phyloP scores from a whole-genome alignment of 2,113 vertebrate genomes.

The Marcusenius ussheri region DNA sequence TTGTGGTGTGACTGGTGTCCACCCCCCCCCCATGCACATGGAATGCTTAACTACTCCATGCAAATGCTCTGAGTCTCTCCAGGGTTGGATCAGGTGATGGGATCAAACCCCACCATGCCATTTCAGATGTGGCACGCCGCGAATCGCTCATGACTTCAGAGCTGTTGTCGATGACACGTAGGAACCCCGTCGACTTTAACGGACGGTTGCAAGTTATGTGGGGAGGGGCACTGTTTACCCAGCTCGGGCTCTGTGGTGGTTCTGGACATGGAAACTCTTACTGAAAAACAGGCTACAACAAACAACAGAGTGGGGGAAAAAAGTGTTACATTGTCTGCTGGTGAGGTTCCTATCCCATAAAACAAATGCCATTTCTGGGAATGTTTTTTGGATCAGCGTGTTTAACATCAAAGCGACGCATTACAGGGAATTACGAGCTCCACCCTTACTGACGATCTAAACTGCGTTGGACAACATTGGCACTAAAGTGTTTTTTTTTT shows the following conservation, averaged over 20 bases:
- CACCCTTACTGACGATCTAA: neutral
- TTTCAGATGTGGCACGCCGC: neutral
- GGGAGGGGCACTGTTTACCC: neutral
- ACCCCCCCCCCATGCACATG: constrained; percentile 33
- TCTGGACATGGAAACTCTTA: neutral
- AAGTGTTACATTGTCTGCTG: neutral
- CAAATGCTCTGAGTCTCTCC: constrained; percentile 51
- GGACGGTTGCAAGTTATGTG: neutral
- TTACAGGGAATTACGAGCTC: neutral
- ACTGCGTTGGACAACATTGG: neutral
- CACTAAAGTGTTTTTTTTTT: neutral
- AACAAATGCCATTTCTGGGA: neutral
- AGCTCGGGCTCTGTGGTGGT: too few relatives aligned
- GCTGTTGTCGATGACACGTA: neutral
- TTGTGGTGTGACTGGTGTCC: constrained; percentile 35
- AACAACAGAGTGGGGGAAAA: neutral
- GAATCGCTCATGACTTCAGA: constrained; percentile 21
- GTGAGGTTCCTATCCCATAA: neutral
- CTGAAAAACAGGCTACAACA: neutral
- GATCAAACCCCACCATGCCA: constrained; percentile 33
- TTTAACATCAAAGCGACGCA: neutral
- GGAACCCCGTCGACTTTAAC: constrained; percentile 12
- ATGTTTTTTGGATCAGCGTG: neutral
- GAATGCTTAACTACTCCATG: constrained; percentile 24
- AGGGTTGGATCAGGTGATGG: constrained; percentile 33